A percentile compares a stretch with the other conserved stretches of the same genome.
Conservation (phyloP, 2,113 vertebrate genomes). For the Pterocles gutturalis region DNA sequence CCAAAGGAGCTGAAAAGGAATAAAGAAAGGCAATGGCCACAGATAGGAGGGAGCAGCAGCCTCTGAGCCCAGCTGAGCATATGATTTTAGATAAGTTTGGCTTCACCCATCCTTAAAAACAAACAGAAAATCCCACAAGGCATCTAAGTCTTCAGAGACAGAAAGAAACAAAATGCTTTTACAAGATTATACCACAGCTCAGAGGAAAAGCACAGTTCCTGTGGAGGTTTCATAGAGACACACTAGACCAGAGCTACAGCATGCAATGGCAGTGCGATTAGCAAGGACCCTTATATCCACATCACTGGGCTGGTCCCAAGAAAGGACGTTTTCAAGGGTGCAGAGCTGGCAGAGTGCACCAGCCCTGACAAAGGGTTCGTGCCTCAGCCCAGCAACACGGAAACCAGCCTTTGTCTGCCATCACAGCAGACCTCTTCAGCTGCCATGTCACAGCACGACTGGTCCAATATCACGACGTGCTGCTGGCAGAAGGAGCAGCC, state of each 20-base stretch:
- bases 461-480: accelerated
- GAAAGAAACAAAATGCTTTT: not conserved
- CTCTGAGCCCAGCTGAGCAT: accelerated
- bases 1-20: not conserved
- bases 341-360: accelerated
- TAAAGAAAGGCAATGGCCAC: not conserved
- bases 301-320: accelerated
- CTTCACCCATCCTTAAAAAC: not conserved
- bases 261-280: not conserved
- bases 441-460: accelerated
- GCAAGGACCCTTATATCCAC: not conserved
- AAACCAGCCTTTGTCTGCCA: accelerated
- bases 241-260: not conserved
- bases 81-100: not conserved
- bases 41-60: not conserved
- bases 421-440: not conserved
- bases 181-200: not conserved
- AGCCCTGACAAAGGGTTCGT: accelerated
- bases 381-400: not conserved
- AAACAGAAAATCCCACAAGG: not conserved
- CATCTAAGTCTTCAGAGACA: not conserved
- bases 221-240: not conserved
- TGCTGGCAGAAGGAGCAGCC: not conserved
- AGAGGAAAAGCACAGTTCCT: not conserved
- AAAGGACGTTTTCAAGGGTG: accelerated